Evolutionary conservation across 2,797 vertebrate species (phyloP).

Genomic region (Fundulus diaphanus): DNA sequence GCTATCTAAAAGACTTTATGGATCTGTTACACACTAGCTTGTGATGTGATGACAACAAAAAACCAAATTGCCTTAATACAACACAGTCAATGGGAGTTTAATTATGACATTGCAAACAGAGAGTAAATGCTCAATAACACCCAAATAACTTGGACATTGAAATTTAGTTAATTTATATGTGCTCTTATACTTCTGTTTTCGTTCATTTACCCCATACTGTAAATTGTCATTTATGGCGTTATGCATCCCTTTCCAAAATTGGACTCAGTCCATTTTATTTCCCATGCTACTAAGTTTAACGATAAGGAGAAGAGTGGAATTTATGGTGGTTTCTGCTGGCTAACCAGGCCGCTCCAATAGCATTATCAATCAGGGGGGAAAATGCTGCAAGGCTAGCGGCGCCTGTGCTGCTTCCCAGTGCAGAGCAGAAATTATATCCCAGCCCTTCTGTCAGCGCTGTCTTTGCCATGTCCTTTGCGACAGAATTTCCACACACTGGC

Average conservation of each 20-base stretch:
- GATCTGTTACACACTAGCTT: conserved; percentile 53
- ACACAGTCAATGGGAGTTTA: conserved; percentile 54
- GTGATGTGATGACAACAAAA: conserved; percentile 69
- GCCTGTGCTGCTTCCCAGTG: conserved; percentile 43
- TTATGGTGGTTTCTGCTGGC: conserved; percentile 67
- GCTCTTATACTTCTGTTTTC: conserved; percentile 57
- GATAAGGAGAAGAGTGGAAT: conserved; percentile 64
- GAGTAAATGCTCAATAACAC: conserved; percentile 34
- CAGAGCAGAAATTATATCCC: conserved; percentile 52
- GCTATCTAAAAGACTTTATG: conserved; percentile 50
- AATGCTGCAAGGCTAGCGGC: conserved; percentile 58
- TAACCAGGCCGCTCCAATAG: conserved; percentile 57
- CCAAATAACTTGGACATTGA: conserved; percentile 37
- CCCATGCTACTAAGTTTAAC: conserved; percentile 70
- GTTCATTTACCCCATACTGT: conserved; percentile 61
- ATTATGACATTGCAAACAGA: conserved; percentile 51
- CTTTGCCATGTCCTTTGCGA: conserved; percentile 22
- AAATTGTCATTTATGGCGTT: conserved; percentile 66
- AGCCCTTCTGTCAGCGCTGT: conserved; percentile 27
- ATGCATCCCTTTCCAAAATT: conserved; percentile 56
- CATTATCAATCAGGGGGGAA: conserved; percentile 70
- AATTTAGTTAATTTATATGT: conserved; percentile 23
- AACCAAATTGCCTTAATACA: conserved; percentile 69
- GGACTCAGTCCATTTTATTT: conserved; percentile 77
- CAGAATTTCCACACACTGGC: conserved; percentile 29